Conservation (phyloP, 2,113 vertebrate species). For the Lepisosteus osseus region DNA sequence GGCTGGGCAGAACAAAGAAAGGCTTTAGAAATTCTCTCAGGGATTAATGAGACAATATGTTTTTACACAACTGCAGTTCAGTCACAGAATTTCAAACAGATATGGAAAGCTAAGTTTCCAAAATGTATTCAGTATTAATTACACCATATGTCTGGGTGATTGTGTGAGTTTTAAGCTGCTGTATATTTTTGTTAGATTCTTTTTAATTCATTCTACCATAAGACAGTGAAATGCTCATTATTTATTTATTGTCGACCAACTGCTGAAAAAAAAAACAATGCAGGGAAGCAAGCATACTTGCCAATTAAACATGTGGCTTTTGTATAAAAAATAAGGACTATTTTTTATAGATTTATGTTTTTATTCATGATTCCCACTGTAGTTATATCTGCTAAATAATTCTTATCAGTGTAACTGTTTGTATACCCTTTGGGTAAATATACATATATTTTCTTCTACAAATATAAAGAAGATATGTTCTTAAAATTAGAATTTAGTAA, state of each 20-base stretch:
- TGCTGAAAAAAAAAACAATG: too few relatives aligned
- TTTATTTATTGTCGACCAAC: not conserved
- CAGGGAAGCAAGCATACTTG: too few relatives aligned
- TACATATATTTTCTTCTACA: too few relatives aligned
- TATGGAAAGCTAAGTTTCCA: not conserved
- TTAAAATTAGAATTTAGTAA: too few relatives aligned
- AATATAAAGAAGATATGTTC: too few relatives aligned
- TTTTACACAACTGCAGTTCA: constrained; percentile 18
- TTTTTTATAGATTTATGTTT: too few relatives aligned
- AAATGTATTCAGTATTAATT: constrained; percentile 19
- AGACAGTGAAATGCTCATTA: not conserved
- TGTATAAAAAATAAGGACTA: too few relatives aligned
- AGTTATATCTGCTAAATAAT: too few relatives aligned
- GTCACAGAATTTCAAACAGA: not conserved
- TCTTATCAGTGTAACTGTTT: too few relatives aligned
- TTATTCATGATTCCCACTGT: too few relatives aligned
- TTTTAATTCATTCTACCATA: constrained; percentile 3
- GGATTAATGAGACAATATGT: constrained; percentile 34
- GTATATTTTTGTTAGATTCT: not conserved
- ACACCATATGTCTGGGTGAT: constrained; percentile 18
- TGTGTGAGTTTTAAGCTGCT: not conserved
- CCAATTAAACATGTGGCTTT: too few relatives aligned
- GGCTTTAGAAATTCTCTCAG: constrained; percentile 1
- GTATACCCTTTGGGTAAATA: too few relatives aligned
- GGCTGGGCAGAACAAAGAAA: constrained; percentile 32